Evolutionary conservation across 2,113 vertebrate species (phyloP), one percentile per base, ranked within the genome.

Genomic region (Aptenodytes patagonicus): DNA sequence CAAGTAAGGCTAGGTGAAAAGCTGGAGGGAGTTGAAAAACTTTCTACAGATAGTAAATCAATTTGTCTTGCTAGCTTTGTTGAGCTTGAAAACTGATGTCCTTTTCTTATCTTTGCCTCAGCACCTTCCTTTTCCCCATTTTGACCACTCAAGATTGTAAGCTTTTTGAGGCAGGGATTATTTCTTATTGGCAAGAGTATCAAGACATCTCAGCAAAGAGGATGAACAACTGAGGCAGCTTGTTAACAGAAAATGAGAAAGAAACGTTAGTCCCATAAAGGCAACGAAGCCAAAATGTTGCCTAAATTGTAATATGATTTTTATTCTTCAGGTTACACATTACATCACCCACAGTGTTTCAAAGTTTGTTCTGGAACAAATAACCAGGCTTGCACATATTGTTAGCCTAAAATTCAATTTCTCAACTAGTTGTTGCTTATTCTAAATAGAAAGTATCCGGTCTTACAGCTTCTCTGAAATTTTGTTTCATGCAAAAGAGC

Each of bases 401-500:
- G 61, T 94, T 88, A 64, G 44, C 52, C 38, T 87, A 85, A 93
- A 90, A 92, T 83, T 36, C 75, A 76, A 76, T 96, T 90, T 95
- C 62, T 88, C 60, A 68, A 60, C 32, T 93, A 78, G 34, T 75
- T 93, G 17, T 75, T 93, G 55, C 51, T 75, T 55, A 52, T 94
- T 82, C 49, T 79, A 69, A 76, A 79, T n/a, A 68, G 62, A 60
- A 91, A 64, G 38, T 78, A 89, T 84, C 72, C 2, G 1, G 47
- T 87, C 65, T 87, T 89, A 75, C 6, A 68, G 34, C 14, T 71
- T 82, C 32, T 87, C 52, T 82, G 65, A 95, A 89, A 71, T 31
- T 42, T 71, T 82, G 54, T 76, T 73, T 93, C 26, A 68, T 64
- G 83, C 49, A 93, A 93, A 95, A 93, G 15, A 83, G 51, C 28